phyloP scores from a whole-genome alignment of 2,797 vertebrate genomes.

The Sandelia bainsii region DNA sequence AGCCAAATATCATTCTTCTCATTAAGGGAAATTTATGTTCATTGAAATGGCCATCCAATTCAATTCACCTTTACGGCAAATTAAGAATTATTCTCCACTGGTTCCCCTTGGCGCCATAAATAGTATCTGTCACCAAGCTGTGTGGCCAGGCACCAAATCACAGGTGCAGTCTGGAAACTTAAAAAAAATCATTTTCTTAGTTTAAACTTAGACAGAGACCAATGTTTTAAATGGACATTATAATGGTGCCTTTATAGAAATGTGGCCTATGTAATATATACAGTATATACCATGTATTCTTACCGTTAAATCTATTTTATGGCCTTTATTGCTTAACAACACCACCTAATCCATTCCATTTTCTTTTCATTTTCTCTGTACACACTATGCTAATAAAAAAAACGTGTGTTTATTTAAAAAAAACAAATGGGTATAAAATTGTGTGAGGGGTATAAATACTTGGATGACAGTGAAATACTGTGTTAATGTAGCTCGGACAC shows the following conservation, averaged over 20 bases:
- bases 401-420: no score
- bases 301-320: slow-evolving; percentile 3
- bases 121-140: slow-evolving; percentile 36
- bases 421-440: not conserved
- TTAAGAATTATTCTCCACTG: slow-evolving; percentile 66
- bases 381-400: not conserved
- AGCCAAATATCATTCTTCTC: slow-evolving; percentile 75
- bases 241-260: not conserved
- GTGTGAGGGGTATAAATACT: not conserved
- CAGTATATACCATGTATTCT: not conserved
- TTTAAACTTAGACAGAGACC: not conserved
- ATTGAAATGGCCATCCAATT: slow-evolving; percentile 70
- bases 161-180: slow-evolving; percentile 29
- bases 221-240: slow-evolving; percentile 6
- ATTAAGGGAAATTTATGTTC: slow-evolving; percentile 72
- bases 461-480: not conserved
- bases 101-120: slow-evolving; percentile 54
- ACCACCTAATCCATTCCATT: not conserved
- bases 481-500: slow-evolving; percentile 29
- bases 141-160: slow-evolving; percentile 26
- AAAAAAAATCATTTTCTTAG: not conserved
- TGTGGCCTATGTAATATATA: not conserved
- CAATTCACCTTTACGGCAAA: slow-evolving; percentile 77
- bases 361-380: not conserved
- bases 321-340: slow-evolving; percentile 6